Base-by-base conservation (phyloP, 1,140 invertebrate species). In the roundworm (Caenorhabditis elegans) region DNA sequence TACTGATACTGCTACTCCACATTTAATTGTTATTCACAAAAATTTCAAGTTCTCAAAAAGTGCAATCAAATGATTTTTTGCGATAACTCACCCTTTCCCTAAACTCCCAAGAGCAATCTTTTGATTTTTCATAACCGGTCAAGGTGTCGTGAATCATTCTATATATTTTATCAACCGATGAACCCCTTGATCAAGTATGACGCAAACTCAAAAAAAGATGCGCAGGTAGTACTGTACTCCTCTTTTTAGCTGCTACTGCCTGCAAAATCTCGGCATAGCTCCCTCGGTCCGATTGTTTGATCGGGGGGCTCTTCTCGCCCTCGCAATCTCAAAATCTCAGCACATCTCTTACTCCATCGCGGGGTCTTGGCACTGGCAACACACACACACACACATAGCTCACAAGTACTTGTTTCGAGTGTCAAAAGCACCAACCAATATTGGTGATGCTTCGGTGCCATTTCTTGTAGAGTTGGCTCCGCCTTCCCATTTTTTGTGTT, bases 391-490 rank as follows among this genome's bases (percentile, higher is more conserved):
- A n/a, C n/a, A n/a, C n/a, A n/a, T n/a, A n/a, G n/a, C n/a, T 70
- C 60, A 70, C 34, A 70, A 70, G 60, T 70, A 70, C 60, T 70
- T 70, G 60, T 70, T 70, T 70, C 53, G 60, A 70, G 60, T 70
- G 60, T 70, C 60, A 70, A 70, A 70, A 70, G 60, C 60, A 70
- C 60, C 60, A 70, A 39, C 60, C 60, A 70, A 70, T 70, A 70
- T 70, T 70, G 60, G 60, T 22, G 55, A 60, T 60, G 55, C 55
- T 36, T 43, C 60, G 34, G n/a, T 70, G 60, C 60, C 60, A 70
- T 70, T 70, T 70, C 34, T 70, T 70, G 60, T 70, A 70, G 60
- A 70, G 17, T 22, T 17, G n/a, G n/a, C 60, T 70, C 60, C 60
- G 34, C 60, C 60, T 17, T 13, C 10, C 24, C 34, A 31, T 55